Base-by-base conservation (phyloP, 1,140 invertebrate genomes). In the Zaprionus davidi region DNA sequence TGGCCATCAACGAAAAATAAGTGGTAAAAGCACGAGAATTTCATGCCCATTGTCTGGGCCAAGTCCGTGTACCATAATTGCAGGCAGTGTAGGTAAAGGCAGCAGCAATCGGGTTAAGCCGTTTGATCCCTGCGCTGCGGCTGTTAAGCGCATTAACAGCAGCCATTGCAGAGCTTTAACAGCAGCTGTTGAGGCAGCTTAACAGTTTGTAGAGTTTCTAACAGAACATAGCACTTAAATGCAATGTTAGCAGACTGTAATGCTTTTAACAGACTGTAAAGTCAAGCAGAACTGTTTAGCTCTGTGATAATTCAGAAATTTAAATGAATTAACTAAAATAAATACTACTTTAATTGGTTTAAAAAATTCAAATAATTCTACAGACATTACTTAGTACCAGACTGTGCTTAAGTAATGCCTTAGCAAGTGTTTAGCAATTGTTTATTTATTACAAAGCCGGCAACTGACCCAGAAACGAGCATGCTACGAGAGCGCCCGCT, bases 1-100 rank as follows among this genome's bases (percentile, higher is more conserved):
- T 51, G 63, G 78, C 85, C 85, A 90, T 85, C 84, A 83, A 88
- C 79, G 71, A 79, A 79, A 46, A 46, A 17, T 17, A 46, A 17
- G 41, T 84, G 81, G 81, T 77, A 75, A 88, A 75, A 81, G 78
- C 71, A 79, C 64, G 78, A 87, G 78, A 87, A 70, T 87, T 83
- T 71, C 81, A 84, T 87, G 60, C 60, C 74, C 78, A 81, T 88
- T 84, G 84, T 84, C 78, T 84, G 78, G 41, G 68, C 46, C 56
- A 68, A 51, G 46, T 51, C 12, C 20, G 46, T 63, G 81, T 83
- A n/a, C n/a, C n/a, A n/a, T n/a, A 88, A 88, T 88, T 83, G 78
- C 81, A 62, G 53, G 44, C 70, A 80, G 79, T 79, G 71, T 86
- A 6, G 9, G 36, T 3, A 38, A 4, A 15, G 11, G 46, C 46